These are phyloP conservation scores for Hypercompe scribonia DNA, from an alignment of 2,888 invertebrate species.

Conservation along the genomic window DNA sequence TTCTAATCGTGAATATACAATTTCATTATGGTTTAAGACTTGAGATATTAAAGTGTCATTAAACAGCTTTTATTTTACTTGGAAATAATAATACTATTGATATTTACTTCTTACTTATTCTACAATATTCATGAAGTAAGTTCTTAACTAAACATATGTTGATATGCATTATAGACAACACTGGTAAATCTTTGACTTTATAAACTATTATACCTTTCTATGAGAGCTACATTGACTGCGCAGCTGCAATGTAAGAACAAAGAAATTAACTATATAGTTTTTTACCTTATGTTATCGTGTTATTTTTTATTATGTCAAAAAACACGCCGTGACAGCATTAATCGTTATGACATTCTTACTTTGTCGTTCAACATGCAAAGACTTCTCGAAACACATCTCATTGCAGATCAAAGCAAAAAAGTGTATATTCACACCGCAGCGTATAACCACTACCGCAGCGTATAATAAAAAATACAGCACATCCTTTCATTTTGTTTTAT, in stretches of 20 bases:
- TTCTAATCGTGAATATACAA: too few species aligned
- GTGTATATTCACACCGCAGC: background rate
- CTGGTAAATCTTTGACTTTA: background rate
- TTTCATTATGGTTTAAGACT: too few species aligned
- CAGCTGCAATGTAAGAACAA: background rate
- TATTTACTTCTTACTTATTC: too few species aligned
- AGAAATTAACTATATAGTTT: too few species aligned
- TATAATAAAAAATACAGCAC: background rate
- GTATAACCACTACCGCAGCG: background rate
- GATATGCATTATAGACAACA: too few species aligned
- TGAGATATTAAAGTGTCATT: too few species aligned
- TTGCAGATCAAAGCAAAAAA: background rate
- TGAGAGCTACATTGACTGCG: background rate
- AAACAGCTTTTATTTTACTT: too few species aligned
- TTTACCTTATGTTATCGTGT: background rate
- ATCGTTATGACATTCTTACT: background rate
- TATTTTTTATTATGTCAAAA: background rate
- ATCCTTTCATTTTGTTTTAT: background rate
- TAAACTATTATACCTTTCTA: background rate
- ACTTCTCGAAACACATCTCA: background rate
- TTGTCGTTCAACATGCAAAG: background rate
- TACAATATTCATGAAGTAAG: too few species aligned
- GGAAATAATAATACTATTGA: too few species aligned
- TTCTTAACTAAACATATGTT: too few species aligned
- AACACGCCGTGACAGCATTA: background rate